Evolutionary conservation across 2,797 vertebrate species (phyloP).

Genomic region (Labroides dimidiatus): DNA sequence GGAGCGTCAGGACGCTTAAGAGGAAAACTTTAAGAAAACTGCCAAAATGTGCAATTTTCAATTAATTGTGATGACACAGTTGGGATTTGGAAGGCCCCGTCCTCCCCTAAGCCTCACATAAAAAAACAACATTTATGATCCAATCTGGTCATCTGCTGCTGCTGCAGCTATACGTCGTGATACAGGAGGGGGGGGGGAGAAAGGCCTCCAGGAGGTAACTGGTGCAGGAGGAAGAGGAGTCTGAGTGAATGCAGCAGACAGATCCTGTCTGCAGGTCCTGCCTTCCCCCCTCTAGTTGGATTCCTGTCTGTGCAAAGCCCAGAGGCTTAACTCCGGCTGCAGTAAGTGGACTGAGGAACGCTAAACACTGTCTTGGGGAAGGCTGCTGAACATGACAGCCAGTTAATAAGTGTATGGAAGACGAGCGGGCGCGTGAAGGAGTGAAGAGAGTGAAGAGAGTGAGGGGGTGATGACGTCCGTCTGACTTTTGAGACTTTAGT

Average conservation of each 20-base stretch:
- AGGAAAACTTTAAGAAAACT: not conserved
- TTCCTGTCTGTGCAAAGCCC: conserved; percentile 77
- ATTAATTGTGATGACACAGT: not conserved
- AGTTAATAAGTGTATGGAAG: conserved; percentile 77
- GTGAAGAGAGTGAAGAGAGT: no score
- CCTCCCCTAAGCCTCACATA: not conserved
- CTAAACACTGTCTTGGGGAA: conserved; percentile 77
- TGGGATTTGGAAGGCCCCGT: not conserved
- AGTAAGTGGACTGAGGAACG: conserved; percentile 76
- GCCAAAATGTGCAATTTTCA: not conserved
- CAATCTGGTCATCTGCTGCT: not conserved
- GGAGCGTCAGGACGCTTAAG: not conserved
- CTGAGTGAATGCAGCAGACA: conserved; percentile 60
- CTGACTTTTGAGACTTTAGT: conserved; percentile 63
- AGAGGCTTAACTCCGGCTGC: conserved; percentile 75
- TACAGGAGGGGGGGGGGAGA: not conserved
- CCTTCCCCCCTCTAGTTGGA: conserved; percentile 66
- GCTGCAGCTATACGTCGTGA: not conserved
- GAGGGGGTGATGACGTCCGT: conserved; percentile 33
- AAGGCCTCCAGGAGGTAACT: conserved; percentile 10
- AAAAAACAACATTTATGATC: not conserved
- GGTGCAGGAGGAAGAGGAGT: conserved; percentile 37
- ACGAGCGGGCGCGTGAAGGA: conserved; percentile 49
- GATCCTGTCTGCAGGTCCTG: conserved; percentile 67
- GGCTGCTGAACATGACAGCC: conserved; percentile 78